Percentiles rank a stretch among this genome's conserved stretches.
phyloP scores from a whole-genome alignment of 1,140 invertebrate species.

The Palaemon carinicauda region DNA sequence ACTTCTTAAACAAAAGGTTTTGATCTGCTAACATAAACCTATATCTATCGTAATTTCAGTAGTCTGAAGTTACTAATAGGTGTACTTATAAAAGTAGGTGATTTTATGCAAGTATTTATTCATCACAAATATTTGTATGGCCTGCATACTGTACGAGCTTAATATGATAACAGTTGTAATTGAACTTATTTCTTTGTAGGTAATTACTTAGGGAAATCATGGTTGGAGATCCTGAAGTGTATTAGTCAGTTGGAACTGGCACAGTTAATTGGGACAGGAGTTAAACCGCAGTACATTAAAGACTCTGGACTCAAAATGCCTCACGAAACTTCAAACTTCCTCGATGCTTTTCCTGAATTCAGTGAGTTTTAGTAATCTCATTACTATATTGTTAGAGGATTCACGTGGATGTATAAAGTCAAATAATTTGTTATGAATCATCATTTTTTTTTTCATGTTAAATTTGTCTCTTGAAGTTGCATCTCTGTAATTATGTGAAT shows the following conservation, averaged over 20 bases:
- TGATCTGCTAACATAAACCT: too few relatives aligned
- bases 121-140: too few relatives aligned
- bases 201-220: constrained; percentile 94
- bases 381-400: too few relatives aligned
- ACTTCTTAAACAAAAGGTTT: too few relatives aligned
- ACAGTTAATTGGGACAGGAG: constrained; percentile 94
- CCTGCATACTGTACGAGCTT: neutral
- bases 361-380: constrained; percentile 25
- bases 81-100: too few relatives aligned
- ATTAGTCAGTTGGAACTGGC: constrained; percentile 98
- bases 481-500: constrained; percentile 62
- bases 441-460: neutral
- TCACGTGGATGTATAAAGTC: too few relatives aligned
- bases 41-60: too few relatives aligned
- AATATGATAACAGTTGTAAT: neutral
- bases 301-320: constrained; percentile 59
- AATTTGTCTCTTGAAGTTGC: neutral
- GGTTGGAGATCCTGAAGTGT: constrained; percentile 98
- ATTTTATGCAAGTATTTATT: too few relatives aligned
- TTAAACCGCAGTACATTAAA: constrained; percentile 63
- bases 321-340: constrained; percentile 57
- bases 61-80: too few relatives aligned
- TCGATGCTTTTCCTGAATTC: constrained; percentile 57
- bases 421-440: neutral
- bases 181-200: constrained; percentile 62